A percentile compares a stretch with the other conserved stretches of the same genome.
These are phyloP conservation scores for Pollenia angustigena DNA, from an alignment of 2,888 invertebrate genomes.

Conservation along the genomic window DNA sequence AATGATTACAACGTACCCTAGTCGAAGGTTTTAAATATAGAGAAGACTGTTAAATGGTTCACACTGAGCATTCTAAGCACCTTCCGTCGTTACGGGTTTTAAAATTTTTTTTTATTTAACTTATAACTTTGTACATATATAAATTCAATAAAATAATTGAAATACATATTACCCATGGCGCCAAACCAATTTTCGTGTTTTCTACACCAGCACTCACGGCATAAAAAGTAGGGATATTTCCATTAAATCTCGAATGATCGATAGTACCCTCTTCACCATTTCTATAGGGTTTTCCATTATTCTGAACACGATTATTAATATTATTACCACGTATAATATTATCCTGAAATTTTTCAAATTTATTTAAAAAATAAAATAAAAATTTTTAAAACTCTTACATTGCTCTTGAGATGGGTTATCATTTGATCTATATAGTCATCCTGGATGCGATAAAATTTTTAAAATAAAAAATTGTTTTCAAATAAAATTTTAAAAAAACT, in stretches of 20 bases:
- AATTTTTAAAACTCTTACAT: slow-evolving; percentile 5
- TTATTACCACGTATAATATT: slow-evolving; percentile 26
- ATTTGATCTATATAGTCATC: background rate
- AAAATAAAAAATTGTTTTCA: background rate
- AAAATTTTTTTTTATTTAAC: background rate
- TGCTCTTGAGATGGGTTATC: background rate
- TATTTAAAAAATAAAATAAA: background rate
- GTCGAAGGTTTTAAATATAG: too few relatives aligned
- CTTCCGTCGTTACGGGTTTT: background rate
- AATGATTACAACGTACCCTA: too few relatives aligned
- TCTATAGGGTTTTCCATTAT: slow-evolving; percentile 12
- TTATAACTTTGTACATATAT: background rate
- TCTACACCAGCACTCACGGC: background rate
- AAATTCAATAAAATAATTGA: slow-evolving; percentile 6
- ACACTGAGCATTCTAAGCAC: too few relatives aligned
- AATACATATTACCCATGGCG: background rate
- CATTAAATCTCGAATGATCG: too few relatives aligned
- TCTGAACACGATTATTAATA: slow-evolving; percentile 14
- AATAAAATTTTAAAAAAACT: background rate
- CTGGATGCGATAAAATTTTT: background rate
- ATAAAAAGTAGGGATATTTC: too few relatives aligned
- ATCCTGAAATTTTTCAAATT: background rate
- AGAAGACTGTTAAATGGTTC: too few relatives aligned
- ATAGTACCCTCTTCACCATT: background rate
- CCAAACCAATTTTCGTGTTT: background rate